phyloP scores from a whole-genome alignment of 2,113 vertebrate genomes.

The Ariopsis seemanni region DNA sequence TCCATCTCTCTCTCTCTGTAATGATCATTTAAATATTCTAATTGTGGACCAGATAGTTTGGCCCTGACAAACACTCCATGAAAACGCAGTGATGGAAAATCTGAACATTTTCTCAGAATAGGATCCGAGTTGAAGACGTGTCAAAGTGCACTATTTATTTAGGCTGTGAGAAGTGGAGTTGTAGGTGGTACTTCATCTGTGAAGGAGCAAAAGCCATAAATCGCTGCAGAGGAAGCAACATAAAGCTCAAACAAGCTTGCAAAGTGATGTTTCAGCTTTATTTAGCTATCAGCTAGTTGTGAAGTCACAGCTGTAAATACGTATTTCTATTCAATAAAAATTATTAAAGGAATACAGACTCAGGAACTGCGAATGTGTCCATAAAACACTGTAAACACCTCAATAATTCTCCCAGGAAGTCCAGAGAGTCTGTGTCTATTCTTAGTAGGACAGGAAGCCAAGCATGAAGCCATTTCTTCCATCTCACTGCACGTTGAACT shows the following conservation, averaged over 20 bases:
- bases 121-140: neutral
- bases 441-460: neutral
- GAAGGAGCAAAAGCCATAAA: neutral
- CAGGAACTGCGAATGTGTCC: neutral
- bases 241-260: neutral
- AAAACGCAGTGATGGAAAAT: neutral
- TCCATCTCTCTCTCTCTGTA: neutral
- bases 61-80: neutral
- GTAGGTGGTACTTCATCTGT: neutral
- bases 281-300: neutral
- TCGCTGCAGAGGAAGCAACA: neutral
- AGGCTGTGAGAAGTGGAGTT: neutral
- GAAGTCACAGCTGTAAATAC: neutral
- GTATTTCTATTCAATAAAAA: neutral
- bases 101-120: neutral
- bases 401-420: neutral
- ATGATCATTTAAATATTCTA: neutral
- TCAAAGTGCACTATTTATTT: conserved; percentile 5
- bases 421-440: neutral
- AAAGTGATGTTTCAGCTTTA: neutral
- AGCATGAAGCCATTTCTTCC: conserved; percentile 10
- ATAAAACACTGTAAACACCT: neutral
- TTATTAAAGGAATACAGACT: neutral
- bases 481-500: neutral
- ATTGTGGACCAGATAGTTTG: neutral